Percentiles rank a stretch among this genome's conserved stretches.
phyloP scores from a whole-genome alignment of 2,113 vertebrate species.

The Apteryx owenii region DNA sequence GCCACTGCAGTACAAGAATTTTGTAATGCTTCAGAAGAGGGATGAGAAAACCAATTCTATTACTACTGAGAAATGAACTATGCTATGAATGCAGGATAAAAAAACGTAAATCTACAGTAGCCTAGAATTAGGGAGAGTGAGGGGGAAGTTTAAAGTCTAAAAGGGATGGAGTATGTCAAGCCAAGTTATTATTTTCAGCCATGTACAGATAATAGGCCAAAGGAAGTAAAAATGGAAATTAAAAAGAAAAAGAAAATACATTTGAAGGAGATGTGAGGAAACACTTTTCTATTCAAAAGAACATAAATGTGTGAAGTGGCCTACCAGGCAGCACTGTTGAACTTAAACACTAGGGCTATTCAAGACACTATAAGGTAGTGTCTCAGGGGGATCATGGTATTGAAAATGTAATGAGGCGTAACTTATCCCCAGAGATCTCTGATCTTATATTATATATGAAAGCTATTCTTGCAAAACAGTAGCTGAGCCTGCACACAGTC shows the following conservation, averaged over 20 bases:
- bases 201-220: constrained; percentile 23
- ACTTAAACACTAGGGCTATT: constrained; percentile 64
- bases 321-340: constrained; percentile 46
- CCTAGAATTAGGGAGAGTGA: constrained; percentile 44
- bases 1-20: constrained; percentile 22
- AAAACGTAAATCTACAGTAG: not conserved
- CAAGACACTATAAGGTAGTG: constrained; percentile 27
- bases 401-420: constrained; percentile 57
- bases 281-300: constrained; percentile 43
- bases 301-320: constrained; percentile 39
- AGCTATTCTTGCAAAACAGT: constrained; percentile 52
- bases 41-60: constrained; percentile 47
- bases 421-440: constrained; percentile 51
- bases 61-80: constrained; percentile 46
- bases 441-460: constrained; percentile 42
- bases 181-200: constrained; percentile 60
- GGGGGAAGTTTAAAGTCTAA: constrained; percentile 44
- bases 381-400: constrained; percentile 47
- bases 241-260: not conserved
- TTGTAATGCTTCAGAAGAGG: constrained; percentile 37
- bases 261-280: constrained; percentile 37
- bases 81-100: constrained; percentile 34
- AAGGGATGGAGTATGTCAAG: not conserved
- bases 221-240: constrained; percentile 49
- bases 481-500: not conserved